phyloP scores from a whole-genome alignment of 2,797 vertebrate genomes.

The Scomberomorus guttatus region DNA sequence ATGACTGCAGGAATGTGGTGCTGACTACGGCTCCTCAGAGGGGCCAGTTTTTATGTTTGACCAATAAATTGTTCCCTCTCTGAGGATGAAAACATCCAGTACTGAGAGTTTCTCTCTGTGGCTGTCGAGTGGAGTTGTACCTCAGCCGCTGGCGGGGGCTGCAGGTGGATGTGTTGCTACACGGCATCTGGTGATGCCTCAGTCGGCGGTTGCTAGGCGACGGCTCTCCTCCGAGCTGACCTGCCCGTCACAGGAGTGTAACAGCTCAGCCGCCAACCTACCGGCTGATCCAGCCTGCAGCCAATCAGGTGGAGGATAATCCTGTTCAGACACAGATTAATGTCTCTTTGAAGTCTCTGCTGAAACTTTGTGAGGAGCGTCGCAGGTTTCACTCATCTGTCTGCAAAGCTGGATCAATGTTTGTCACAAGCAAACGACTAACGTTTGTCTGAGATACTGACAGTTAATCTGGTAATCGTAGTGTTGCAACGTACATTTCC shows the following conservation, averaged over 20 bases:
- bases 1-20: not conserved
- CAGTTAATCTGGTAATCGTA: too few species aligned
- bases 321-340: constrained; percentile 17
- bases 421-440: too few species aligned
- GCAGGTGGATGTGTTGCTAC: constrained; percentile 14
- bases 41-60: too few species aligned
- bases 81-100: not conserved
- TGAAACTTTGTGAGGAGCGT: not conserved
- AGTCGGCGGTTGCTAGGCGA: constrained; percentile 52
- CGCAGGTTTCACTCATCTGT: not conserved
- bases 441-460: too few species aligned
- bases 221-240: constrained; percentile 22
- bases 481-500: too few species aligned
- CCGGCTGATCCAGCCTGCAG: not conserved
- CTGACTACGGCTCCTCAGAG: too few species aligned
- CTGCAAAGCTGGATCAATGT: too few species aligned
- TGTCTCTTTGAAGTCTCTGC: constrained; percentile 16
- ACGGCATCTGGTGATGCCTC: constrained; percentile 15
- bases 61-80: not conserved
- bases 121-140: not conserved
- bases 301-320: constrained; percentile 25
- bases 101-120: not conserved
- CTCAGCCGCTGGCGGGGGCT: too few species aligned
- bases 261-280: constrained; percentile 3
- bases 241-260: not conserved